Evolutionary conservation across 1,140 invertebrate species (phyloP), one percentile per base, ranked within the genome.

Genomic region (Drosophila orosa): DNA sequence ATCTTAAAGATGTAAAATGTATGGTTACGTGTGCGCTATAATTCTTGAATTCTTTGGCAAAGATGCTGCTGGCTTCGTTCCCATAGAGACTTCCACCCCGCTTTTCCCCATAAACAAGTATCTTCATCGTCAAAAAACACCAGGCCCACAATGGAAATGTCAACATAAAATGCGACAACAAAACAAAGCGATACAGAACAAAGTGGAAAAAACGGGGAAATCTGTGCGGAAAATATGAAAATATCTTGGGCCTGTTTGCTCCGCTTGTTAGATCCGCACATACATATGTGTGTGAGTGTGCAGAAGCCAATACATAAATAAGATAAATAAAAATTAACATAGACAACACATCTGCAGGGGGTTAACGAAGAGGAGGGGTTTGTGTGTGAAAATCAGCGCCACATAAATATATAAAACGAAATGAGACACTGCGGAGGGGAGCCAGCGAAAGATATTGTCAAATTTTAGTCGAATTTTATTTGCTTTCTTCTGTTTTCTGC

Each of bases 291-390:
- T 44, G 44, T 47, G 40, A 13, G 22, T 27, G 50, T 44, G 60
- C 39, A 50, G 44, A 55, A 61, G 73, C 56, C 78, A 60, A 60
- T 68, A 62, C 76, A 83, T 84, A 83, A 83, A 84, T 80, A 83
- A 83, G 78, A 83, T 83, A 83, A 83, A 83, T 84, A 84, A 62
- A 83, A 83, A 84, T 83, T 84, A 83, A 80, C 80, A 83, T 84
- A 80, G 80, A 80, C 75, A 83, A 83, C 74, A 69, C 42, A 81
- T 74, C 29, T 37, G 19, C 24, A 24, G 31, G 15, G 13, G 42
- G 25, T 12, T 22, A 33, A 9, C 10, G 13, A 25, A 10, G 5
- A 40, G 35, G 12, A 37, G 12, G 47, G 22, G 22, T 50, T 5
- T 58, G 33, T 69, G 50, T 71, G 67, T 71, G 67, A 72, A 72